Base-by-base conservation (phyloP, 2,888 invertebrate species). In the Harmothoe impar region DNA sequence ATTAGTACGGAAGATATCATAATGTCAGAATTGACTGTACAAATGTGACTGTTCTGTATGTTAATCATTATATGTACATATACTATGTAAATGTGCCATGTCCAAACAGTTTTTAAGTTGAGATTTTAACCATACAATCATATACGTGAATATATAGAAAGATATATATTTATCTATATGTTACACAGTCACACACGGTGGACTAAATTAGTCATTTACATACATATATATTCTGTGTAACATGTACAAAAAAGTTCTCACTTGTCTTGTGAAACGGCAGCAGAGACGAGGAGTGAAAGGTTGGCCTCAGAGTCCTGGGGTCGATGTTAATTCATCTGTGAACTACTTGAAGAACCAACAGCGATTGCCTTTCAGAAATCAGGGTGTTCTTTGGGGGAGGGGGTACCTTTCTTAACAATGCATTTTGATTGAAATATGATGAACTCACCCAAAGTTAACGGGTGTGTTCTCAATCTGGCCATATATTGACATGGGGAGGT, bases 191-290 rank as follows among this genome's bases (percentile, higher is more conserved):
- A 72, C 72, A 15, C n/a, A 5, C 3, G 20, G 62, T 72, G 31
- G 25, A 15, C 31, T n/a, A 72, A 29, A 29, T 29, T 72, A 72
- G 72, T 29, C 72, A 7, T 72, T 72, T 72, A 35, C 12, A 81
- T 72, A 35, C 12, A 81, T 81, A 81, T 81, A 81, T 33, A 81
- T 81, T 29, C 72, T 25, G 20, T 72, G 72, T 72, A 29, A 72
- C 25, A 15, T 72, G 72, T 72, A 72, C 72, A 72, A 72, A 29
- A 72, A 25, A 72, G 72, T 72, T 29, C 72, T 72, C 72, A 72
- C 72, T 72, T 72, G 72, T 72, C 72, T 72, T 72, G 72, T 72
- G 72, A 72, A 72, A 72, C 72, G 72, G 72, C 72, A 72, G 72
- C 72, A 72, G 72, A 29, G 25, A 17, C 25, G 72, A 23, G 25